Evolutionary conservation across 2,888 invertebrate species (phyloP).

Genomic region (Ptycholaimellus sp.): DNA sequence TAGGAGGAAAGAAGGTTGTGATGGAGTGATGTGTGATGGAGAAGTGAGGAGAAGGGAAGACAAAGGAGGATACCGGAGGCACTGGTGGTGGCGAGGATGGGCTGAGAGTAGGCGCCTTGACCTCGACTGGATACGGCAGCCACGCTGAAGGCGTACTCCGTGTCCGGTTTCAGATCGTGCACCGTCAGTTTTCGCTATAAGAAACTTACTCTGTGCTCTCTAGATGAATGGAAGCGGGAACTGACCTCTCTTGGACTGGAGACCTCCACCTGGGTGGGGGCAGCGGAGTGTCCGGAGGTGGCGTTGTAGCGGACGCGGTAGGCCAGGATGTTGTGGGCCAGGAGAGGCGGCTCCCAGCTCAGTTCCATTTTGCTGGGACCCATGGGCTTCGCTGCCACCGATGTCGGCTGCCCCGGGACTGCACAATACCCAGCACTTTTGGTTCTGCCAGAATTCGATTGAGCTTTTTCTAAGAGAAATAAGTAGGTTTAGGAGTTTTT

Average conservation of each 20-base stretch:
- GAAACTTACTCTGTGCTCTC: not conserved
- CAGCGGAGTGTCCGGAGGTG: too few relatives aligned
- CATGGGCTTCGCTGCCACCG: slow-evolving; percentile 57
- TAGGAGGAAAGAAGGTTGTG: too few relatives aligned
- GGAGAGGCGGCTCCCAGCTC: slow-evolving; percentile 59
- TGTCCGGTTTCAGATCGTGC: slow-evolving; percentile 74
- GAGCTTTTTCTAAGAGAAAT: too few relatives aligned
- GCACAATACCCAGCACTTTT: slow-evolving; percentile 27
- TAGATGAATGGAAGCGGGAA: not conserved
- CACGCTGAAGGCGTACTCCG: slow-evolving; percentile 82
- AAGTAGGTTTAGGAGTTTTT: too few relatives aligned
- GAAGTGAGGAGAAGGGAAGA: too few relatives aligned
- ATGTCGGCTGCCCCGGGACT: slow-evolving; percentile 86
- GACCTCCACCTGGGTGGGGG: too few relatives aligned
- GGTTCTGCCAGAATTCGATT: too few relatives aligned
- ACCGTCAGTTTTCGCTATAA: slow-evolving; percentile 30
- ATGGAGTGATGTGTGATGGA: too few relatives aligned
- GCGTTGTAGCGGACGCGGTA: slow-evolving; percentile 85
- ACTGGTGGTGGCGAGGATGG: too few relatives aligned
- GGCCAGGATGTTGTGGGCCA: slow-evolving; percentile 62
- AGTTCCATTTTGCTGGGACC: slow-evolving; percentile 71
- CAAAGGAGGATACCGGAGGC: too few relatives aligned
- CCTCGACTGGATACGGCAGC: slow-evolving; percentile 75
- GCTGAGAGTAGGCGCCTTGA: slow-evolving; percentile 79
- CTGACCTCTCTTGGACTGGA: too few relatives aligned